Evolutionary conservation across 2,113 vertebrate species (phyloP).

Genomic region (Sturnus vulgaris): DNA sequence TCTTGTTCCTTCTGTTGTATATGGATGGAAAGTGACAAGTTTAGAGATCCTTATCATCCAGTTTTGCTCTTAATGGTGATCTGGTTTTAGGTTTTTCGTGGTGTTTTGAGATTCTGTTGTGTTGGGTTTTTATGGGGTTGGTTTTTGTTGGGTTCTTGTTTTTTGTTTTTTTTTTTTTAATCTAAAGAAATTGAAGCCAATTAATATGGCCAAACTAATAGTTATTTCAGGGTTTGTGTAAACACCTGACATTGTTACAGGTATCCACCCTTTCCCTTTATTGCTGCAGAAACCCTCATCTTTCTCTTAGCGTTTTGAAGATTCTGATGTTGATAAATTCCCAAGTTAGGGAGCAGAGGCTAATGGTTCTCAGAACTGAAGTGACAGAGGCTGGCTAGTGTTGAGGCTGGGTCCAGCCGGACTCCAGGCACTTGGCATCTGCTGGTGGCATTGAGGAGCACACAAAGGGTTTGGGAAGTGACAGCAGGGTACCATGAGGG

Average conservation of each 20-base stretch:
- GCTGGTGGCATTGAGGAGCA: neutral
- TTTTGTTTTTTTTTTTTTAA: neutral
- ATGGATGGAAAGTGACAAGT: neutral
- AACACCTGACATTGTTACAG: neutral
- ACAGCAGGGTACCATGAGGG: rapidly evolving
- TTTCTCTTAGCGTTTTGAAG: neutral
- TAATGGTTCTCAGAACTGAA: neutral
- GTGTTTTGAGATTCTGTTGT: neutral
- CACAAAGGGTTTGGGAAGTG: rapidly evolving
- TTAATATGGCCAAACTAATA: neutral
- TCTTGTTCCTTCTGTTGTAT: neutral
- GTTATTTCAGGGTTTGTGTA: neutral
- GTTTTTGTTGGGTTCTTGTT: neutral
- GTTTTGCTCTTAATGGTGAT: neutral
- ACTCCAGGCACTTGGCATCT: neutral
- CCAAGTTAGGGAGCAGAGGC: neutral
- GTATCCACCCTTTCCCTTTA: neutral
- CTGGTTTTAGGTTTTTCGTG: neutral
- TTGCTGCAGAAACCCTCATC: neutral
- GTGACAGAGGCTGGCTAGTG: neutral
- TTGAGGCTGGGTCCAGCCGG: neutral
- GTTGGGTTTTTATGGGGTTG: neutral
- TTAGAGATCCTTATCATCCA: neutral
- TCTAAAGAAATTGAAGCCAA: neutral
- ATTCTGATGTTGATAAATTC: neutral